phyloP scores from a whole-genome alignment of 2,797 vertebrate genomes.

The Pantherophis alleghaniensis region DNA sequence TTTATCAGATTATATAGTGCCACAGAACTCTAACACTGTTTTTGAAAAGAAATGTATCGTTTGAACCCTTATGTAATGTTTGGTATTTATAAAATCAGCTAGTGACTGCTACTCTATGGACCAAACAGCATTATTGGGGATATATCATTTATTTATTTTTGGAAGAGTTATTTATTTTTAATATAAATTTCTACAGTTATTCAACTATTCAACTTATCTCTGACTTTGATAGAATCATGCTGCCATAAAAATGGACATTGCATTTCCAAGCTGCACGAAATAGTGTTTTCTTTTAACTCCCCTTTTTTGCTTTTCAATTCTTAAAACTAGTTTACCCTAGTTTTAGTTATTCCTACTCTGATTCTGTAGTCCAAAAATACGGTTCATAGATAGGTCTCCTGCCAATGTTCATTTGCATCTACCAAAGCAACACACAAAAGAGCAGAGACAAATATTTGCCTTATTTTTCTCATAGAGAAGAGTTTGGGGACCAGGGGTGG shows the following conservation, averaged over 20 bases:
- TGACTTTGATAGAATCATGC: background rate
- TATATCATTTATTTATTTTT: slow-evolving; percentile 9
- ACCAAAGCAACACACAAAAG: background rate
- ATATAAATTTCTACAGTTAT: background rate
- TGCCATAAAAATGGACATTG: slow-evolving; percentile 46
- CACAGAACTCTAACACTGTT: background rate
- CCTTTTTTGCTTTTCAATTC: background rate
- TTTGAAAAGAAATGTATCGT: background rate
- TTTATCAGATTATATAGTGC: background rate
- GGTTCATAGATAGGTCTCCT: background rate
- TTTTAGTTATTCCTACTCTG: background rate
- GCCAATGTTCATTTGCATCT: background rate
- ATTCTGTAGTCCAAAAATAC: background rate
- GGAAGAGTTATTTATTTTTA: slow-evolving; percentile 11
- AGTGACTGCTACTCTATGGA: background rate
- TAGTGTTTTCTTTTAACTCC: slow-evolving; percentile 32
- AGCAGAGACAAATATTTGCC: background rate
- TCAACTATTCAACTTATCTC: background rate
- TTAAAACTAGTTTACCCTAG: background rate
- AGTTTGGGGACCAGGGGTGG: background rate
- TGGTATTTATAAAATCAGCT: background rate
- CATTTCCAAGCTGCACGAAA: slow-evolving; percentile 39
- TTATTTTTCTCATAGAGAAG: background rate
- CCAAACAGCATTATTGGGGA: background rate
- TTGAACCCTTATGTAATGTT: background rate